These are phyloP conservation scores for Poecile montanus DNA, from an alignment of 2,797 vertebrate species.

Conservation along the genomic window DNA sequence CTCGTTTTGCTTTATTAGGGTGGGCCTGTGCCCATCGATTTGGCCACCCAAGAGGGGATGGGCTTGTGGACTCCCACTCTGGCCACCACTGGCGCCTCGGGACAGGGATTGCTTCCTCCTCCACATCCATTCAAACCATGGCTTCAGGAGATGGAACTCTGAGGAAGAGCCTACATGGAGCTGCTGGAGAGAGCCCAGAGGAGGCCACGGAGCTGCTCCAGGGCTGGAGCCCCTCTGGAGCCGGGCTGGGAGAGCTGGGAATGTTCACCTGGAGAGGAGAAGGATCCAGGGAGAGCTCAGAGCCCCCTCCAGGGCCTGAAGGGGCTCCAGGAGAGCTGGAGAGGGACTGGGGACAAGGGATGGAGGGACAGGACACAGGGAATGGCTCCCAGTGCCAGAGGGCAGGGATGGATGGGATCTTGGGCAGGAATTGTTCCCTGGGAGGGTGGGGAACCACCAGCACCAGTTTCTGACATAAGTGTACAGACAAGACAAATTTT, in stretches of 20 bases:
- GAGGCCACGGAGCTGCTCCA: not conserved
- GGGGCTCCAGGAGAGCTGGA: not conserved
- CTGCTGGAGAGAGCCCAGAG: not conserved
- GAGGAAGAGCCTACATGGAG: not conserved
- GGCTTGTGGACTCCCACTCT: not conserved
- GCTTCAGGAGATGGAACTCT: rapidly evolving
- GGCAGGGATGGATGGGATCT: rapidly evolving
- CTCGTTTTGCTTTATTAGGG: not conserved
- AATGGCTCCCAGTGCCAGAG: not conserved
- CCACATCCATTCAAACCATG: not conserved
- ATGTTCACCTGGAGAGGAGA: rapidly evolving
- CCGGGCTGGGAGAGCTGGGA: not conserved
- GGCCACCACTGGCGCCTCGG: not conserved
- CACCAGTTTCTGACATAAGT: not conserved
- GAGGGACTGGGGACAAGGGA: not conserved
- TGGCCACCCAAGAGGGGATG: not conserved
- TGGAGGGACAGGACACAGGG: not conserved
- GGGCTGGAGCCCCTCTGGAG: not conserved
- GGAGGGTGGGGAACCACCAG: not conserved
- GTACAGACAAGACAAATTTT: not conserved
- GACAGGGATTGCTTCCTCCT: not conserved
- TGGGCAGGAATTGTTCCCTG: not conserved
- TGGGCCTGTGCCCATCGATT: too few relatives aligned
- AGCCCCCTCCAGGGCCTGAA: rapidly evolving
- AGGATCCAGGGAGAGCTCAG: not conserved